Evolutionary conservation across 2,888 invertebrate genomes (phyloP), one percentile per base, ranked within the genome.

Genomic region (Mystacides longicornis): DNA sequence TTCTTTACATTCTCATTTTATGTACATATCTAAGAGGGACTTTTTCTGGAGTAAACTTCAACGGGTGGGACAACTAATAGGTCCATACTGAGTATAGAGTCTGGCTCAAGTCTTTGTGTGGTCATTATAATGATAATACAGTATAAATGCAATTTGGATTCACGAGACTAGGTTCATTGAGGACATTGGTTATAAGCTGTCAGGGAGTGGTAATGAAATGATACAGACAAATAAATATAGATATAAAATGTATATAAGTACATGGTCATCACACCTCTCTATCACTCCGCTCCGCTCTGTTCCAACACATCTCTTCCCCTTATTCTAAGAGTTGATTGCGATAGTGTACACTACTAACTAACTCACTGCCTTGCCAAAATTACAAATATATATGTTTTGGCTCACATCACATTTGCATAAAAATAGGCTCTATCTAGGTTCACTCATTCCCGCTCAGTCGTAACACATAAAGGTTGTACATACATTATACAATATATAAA

Each of bases 221-320:
- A n/a, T n/a, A n/a, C n/a, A n/a, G n/a, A n/a, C n/a, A n/a, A n/a
- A n/a, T n/a, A n/a, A n/a, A 37, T 14, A 3, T 14, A 3, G 37
- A 37, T 3, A 37, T 59, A 60, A 23, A 56, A 60, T 57, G 57
- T 60, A 60, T 58, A 57, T 60, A 60, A 60, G 60, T 60, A 60
- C 60, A 55, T 57, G 16, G 54, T 58, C 54, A 49, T 55, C 47
- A 57, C 55, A 51, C 51, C 46, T 23, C 42, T 47, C 52, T 58
- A 37, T n/a, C 37, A 37, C n/a, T n/a, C n/a, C n/a, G n/a, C n/a
- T n/a, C n/a, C n/a, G n/a, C n/a, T n/a, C n/a, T n/a, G n/a, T 37
- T 37, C 37, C 37, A 37, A 76, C 77, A 77, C 74, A 75, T 75
- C 75, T 75, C n/a, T 74, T 75, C 75, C 56, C 58, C 59, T 58